A percentile compares a stretch with the other conserved stretches of the same genome.
Evolutionary conservation across 2,113 vertebrate genomes (phyloP).

Genomic region (Menidia beryllina): DNA sequence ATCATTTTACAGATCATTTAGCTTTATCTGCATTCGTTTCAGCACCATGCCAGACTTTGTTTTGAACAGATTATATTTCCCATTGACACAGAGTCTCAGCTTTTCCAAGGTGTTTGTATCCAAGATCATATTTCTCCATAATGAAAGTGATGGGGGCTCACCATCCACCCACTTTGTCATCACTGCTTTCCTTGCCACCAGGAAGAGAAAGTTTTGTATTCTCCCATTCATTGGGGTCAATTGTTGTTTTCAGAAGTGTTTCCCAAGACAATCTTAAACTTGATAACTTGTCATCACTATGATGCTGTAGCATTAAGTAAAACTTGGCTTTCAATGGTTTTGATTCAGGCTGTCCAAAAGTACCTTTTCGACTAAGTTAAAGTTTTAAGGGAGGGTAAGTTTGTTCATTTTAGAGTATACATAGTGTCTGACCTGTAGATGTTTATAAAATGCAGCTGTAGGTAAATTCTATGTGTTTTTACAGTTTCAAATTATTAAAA

Average conservation of each 20-base stretch:
- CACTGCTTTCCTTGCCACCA: too few species aligned
- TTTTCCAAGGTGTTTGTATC: too few species aligned
- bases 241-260: not conserved
- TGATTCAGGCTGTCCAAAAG: not conserved
- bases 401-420: not conserved
- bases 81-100: too few species aligned
- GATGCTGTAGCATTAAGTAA: not conserved
- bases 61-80: too few species aligned
- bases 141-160: too few species aligned
- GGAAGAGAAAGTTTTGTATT: too few species aligned
- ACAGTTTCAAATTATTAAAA: not conserved
- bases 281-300: not conserved
- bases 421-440: not conserved
- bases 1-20: too few species aligned
- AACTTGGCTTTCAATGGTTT: too few species aligned
- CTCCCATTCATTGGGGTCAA: not conserved
- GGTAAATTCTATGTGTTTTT: not conserved
- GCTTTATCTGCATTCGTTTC: too few species aligned
- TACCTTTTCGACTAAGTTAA: not conserved
- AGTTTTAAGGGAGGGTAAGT: not conserved
- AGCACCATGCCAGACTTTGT: too few species aligned
- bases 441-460: not conserved
- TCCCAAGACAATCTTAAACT: not conserved
- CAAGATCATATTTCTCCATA: too few species aligned
- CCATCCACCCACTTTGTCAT: too few species aligned